Evolutionary conservation across 2,797 vertebrate genomes (phyloP).

Genomic region (Dryobates pubescens): DNA sequence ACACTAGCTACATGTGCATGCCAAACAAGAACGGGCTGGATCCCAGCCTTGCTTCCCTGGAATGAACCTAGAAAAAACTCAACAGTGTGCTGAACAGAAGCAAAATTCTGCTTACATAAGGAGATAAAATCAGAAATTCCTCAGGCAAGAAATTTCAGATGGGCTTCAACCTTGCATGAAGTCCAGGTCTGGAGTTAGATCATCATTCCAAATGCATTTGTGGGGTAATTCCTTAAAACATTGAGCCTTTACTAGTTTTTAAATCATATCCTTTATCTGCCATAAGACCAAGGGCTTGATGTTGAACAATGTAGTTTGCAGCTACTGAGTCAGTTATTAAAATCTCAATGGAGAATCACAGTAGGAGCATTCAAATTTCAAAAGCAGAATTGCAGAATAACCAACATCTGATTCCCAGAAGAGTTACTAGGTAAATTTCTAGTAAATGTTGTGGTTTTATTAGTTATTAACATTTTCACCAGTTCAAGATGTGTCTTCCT

Average conservation of each 20-base stretch:
- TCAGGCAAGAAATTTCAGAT: background rate
- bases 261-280: background rate
- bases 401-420: background rate
- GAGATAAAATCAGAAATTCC: background rate
- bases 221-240: background rate
- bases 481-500: background rate
- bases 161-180: background rate
- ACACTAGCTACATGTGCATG: accelerated
- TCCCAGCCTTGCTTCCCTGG: background rate
- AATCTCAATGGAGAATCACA: background rate
- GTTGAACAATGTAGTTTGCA: background rate
- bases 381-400: background rate
- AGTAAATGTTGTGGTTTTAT: background rate
- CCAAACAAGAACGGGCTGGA: background rate
- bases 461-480: background rate
- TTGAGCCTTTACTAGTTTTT: background rate
- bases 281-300: background rate
- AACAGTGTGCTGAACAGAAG: background rate
- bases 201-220: background rate
- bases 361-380: background rate
- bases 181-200: background rate
- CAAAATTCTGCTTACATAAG: background rate
- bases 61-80: background rate
- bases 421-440: background rate
- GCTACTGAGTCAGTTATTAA: background rate